Conservation (phyloP, 2,113 vertebrate genomes). For the Mirza zaza region DNA sequence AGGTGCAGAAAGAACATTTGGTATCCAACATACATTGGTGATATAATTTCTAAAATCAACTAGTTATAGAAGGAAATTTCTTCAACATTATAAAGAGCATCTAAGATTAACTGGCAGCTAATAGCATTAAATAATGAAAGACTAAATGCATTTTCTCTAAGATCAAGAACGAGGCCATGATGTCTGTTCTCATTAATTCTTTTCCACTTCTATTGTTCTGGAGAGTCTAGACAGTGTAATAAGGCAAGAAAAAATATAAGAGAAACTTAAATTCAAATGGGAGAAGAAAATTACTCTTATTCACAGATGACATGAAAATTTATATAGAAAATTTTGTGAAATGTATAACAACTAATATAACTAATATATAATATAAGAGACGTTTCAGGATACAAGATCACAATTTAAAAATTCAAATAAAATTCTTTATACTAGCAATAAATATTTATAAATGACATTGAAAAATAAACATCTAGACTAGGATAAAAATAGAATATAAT, state of each 20-base stretch:
- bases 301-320: neutral
- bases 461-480: too few relatives aligned
- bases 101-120: neutral
- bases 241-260: neutral
- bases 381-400: neutral
- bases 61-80: neutral
- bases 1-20: neutral
- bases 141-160: neutral
- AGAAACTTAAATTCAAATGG: neutral
- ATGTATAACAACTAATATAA: neutral
- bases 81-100: neutral
- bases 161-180: neutral
- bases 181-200: neutral
- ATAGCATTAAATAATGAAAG: neutral
- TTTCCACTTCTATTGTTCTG: neutral
- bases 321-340: neutral
- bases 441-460: too few relatives aligned
- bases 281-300: neutral
- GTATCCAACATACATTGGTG: neutral
- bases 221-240: neutral
- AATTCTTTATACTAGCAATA: neutral
- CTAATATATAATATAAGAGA: neutral
- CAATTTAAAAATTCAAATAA: neutral
- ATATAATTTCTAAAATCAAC: neutral
- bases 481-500: too few relatives aligned